phyloP scores from a whole-genome alignment of 2,113 vertebrate genomes.

The Prinia subflava region DNA sequence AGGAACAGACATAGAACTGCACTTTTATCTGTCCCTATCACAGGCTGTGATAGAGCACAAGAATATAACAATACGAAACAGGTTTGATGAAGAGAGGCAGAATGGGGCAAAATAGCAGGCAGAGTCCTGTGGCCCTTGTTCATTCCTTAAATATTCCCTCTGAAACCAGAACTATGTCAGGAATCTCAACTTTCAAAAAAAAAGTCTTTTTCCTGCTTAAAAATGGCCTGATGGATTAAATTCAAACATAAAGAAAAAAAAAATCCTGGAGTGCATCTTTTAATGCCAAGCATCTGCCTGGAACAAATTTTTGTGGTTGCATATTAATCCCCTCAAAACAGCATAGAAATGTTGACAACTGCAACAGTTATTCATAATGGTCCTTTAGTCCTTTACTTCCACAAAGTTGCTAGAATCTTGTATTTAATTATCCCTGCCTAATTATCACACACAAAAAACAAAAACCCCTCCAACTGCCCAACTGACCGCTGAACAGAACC shows the following conservation, averaged over 20 bases:
- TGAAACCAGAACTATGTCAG: slow-evolving; percentile 20
- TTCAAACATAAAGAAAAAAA: not conserved
- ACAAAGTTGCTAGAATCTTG: slow-evolving; percentile 12
- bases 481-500: not conserved
- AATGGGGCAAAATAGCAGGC: not conserved
- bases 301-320: slow-evolving; percentile 44
- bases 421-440: slow-evolving; percentile 12
- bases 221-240: not conserved
- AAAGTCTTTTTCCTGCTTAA: not conserved
- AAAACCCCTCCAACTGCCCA: not conserved
- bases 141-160: not conserved
- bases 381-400: not conserved
- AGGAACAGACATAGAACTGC: not conserved
- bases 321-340: slow-evolving; percentile 22
- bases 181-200: slow-evolving; percentile 25
- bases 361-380: not conserved
- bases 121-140: not conserved
- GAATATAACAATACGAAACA: not conserved
- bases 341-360: slow-evolving; percentile 49
- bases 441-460: not conserved
- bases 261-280: not conserved
- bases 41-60: not conserved
- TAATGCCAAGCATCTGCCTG: slow-evolving; percentile 49
- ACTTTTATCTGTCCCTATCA: not conserved
- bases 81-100: not conserved